These are phyloP conservation scores for Psophia crepitans DNA, from an alignment of 2,113 vertebrate genomes.

Conservation along the genomic window DNA sequence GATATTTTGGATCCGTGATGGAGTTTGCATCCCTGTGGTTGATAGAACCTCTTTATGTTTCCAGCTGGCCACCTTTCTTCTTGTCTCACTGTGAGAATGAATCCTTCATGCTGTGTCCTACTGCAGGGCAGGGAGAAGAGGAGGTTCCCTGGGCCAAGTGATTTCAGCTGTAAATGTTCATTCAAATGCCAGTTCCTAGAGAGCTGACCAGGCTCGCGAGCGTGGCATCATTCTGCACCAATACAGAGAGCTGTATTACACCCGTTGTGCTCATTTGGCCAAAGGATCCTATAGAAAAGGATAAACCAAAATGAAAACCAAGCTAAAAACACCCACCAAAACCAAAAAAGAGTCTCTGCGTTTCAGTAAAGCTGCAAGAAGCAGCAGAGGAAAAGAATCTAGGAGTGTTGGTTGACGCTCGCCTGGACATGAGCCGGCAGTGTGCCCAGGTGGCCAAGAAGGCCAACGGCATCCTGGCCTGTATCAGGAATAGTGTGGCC, in stretches of 20 bases:
- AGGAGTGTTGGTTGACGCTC: too few relatives aligned
- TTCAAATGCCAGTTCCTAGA: not conserved
- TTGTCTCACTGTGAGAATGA: not conserved
- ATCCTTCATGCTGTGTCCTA: not conserved
- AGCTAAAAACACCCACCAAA: not conserved
- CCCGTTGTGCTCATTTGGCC: not conserved
- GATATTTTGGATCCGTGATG: not conserved
- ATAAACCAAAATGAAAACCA: not conserved
- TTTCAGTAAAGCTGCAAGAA: not conserved
- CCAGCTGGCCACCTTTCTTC: not conserved
- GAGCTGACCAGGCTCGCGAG: not conserved
- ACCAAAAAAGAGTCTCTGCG: not conserved
- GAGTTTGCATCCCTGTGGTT: rapidly evolving
- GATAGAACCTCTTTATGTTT: not conserved
- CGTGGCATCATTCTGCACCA: not conserved
- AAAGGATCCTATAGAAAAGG: not conserved
- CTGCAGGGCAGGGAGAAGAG: too few relatives aligned
- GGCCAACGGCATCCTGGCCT: too few relatives aligned
- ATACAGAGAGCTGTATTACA: too few relatives aligned
- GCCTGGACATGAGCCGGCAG: too few relatives aligned
- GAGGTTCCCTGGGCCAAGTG: not conserved
- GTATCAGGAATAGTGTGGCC: too few relatives aligned
- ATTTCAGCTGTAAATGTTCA: not conserved
- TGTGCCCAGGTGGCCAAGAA: too few relatives aligned
- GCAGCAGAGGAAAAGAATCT: too few relatives aligned